A percentile compares a stretch with the other conserved stretches of the same genome.
These are phyloP conservation scores for Casuarius casuarius DNA, from an alignment of 2,113 vertebrate species.

Conservation along the genomic window DNA sequence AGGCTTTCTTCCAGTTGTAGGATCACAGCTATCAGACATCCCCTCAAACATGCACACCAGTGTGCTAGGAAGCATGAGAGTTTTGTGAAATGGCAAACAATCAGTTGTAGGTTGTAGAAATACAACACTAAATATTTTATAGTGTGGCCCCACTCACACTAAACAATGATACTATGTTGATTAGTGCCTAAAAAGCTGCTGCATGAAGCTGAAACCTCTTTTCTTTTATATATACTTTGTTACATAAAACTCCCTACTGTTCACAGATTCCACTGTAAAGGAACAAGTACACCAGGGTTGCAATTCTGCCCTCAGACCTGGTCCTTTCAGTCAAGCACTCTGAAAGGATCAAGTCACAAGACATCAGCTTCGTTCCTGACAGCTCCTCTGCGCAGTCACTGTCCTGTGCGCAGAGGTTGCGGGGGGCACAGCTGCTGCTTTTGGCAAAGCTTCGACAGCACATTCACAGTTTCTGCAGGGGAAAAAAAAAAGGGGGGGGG, in stretches of 20 bases:
- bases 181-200: neutral
- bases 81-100: neutral
- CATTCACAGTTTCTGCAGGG: accelerated
- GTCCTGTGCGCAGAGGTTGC: accelerated
- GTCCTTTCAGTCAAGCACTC: neutral
- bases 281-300: too few relatives aligned
- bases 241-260: neutral
- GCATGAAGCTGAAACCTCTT: neutral
- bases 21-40: neutral
- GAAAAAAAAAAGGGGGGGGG: neutral
- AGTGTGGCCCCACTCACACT: too few relatives aligned
- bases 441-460: neutral
- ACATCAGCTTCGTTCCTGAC: accelerated
- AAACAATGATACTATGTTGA: neutral
- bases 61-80: neutral
- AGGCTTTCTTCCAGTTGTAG: neutral
- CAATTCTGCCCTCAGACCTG: neutral
- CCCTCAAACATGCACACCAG: neutral
- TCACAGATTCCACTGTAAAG: neutral
- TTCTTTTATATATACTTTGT: neutral
- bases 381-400: neutral
- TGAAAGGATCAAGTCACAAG: neutral
- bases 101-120: neutral
- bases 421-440: neutral
- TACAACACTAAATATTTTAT: neutral